phyloP scores from a whole-genome alignment of 2,888 invertebrate species.

The Dyspetes luteomarginatus region DNA sequence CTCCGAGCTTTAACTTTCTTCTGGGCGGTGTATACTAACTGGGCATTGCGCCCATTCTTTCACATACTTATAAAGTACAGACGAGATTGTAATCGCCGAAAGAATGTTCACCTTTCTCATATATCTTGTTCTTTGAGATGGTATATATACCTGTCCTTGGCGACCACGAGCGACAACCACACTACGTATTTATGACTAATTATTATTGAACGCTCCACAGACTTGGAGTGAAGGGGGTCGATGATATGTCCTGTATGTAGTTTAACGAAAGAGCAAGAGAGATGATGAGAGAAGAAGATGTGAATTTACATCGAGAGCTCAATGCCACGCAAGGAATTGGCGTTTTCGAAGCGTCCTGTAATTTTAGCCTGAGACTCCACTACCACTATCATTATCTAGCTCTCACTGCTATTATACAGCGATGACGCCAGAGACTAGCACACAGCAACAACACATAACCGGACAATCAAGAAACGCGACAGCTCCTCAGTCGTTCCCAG shows the following conservation, averaged over 20 bases:
- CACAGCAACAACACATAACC: no score
- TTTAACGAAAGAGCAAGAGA: no score
- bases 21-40: constrained; percentile 29
- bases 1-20: neutral
- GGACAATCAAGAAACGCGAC: constrained; percentile 43
- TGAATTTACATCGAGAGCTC: constrained; percentile 71
- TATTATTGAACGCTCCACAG: constrained; percentile 60
- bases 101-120: constrained; percentile 22
- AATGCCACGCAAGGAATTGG: constrained; percentile 72
- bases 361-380: no score
- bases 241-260: no score
- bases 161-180: constrained; percentile 62
- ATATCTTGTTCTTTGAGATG: constrained; percentile 5
- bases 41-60: constrained; percentile 26
- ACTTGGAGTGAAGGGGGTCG: no score
- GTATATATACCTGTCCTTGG: no score
- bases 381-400: constrained; percentile 3
- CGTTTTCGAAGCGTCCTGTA: constrained; percentile 72
- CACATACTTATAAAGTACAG: constrained; percentile 10
- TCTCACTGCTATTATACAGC: constrained; percentile 16
- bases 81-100: constrained; percentile 7
- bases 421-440: constrained; percentile 53
- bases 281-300: constrained; percentile 70
- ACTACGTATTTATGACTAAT: constrained; percentile 76
- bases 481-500: constrained; percentile 36